Evolutionary conservation across 2,888 invertebrate genomes (phyloP), one percentile per base, ranked within the genome.

Genomic region (Thecophora atra): DNA sequence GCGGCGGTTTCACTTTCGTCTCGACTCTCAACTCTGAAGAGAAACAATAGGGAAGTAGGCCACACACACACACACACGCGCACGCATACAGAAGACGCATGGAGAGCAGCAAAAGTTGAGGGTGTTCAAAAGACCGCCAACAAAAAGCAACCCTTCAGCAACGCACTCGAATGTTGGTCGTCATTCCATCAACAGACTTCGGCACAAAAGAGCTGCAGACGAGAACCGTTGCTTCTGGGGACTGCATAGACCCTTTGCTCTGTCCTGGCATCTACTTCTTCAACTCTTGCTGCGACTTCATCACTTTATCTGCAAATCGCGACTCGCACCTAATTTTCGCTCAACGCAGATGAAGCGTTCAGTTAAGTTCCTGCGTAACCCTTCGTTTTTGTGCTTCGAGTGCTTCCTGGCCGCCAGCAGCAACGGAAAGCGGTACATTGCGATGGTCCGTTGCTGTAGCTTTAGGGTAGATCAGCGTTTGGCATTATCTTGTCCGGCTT

Each of bases 281-380:
- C 52, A 17, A 37, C 42, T 56, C 7, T 15, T 52, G 19, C 63
- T 54, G 30, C 47, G 28, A 51, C 51, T 26, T 26, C 30, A 17
- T 64, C 42, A 21, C 67, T 51, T 26, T 54, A 60, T 62, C 69
- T 44, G 47, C 72, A 80, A 77, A 81, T 82, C 81, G 82, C 80
- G 80, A 79, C 81, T 81, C 82, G 81, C 83, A 81, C 83, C 82
- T 82, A 80, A 78, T 79, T 81, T 79, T 77, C 72, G 73, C 76
- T 75, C 66, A 69, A 62, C 28, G 24, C 54, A 21, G 24, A 52
- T 24, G 15, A 51, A 51, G 17, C 51, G 13, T 51, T 52, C 17
- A 52, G 26, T 56, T 56, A 1, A 6, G 15, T 56, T 56, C 19
- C 24, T 56, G 56, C 65, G 65, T 51, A 65, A 65, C 65, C 52